Base-by-base conservation (phyloP, 1,140 invertebrate species). In the Drosophila nikananu region DNA sequence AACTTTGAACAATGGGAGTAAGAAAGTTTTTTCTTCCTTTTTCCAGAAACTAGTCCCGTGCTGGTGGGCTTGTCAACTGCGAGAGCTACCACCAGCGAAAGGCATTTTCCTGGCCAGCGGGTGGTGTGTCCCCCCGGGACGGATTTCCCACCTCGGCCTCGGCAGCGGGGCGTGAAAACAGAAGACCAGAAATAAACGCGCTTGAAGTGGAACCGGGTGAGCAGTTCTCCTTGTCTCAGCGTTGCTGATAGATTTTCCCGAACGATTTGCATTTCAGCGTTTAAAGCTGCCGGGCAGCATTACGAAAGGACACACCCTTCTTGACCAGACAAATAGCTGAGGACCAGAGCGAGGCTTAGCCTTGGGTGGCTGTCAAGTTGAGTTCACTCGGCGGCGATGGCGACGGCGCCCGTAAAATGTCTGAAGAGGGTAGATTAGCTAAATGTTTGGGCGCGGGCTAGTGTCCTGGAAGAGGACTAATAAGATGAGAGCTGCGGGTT, bases 1-100 rank as follows among this genome's bases (percentile, higher is more conserved):
- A 87, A 89, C 65, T 87, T 87, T 81, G 83, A 87, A 87, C 83
- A 87, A 87, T 87, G 84, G 77, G 77, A 66, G 73, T 74, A 79
- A 70, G 87, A 87, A 87, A 67, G 76, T 87, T 86, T 42, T 74
- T 77, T 39, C 46, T 15, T 30, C n/a, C 39, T 77, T 39, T 61
- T 15, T 30, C n/a, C 39, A 68, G 72, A 65, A 87, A 89, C 84
- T 87, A 89, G 83, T 77, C 42, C 55, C 27, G 32, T 30, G 62
- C 86, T 62, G 72, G 72, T 80, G 84, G 77, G 83, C 73, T 84
- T 89, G 84, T 87, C 84, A 87, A 87, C 86, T 84, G 73, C 62
- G 83, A 67, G 59, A 73, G 21, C 8, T 23, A 65, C 68, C 84
- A 89, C 81, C 83, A 83, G 77, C 65, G 70, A 83, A 62, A 77